phyloP scores from a whole-genome alignment of 1,140 invertebrate genomes.

The Lepidostoma basale region DNA sequence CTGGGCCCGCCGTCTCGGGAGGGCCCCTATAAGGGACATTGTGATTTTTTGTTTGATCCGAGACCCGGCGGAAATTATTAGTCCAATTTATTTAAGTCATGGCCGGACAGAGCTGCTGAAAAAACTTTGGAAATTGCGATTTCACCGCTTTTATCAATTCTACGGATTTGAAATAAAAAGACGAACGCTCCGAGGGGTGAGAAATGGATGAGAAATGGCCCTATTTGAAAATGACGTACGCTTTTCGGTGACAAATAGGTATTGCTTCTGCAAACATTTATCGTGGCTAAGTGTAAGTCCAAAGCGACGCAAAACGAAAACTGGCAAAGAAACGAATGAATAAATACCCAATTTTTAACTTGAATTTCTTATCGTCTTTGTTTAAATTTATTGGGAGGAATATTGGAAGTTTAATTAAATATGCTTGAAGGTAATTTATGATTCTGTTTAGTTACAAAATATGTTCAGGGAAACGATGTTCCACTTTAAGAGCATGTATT shows the following conservation, averaged over 20 bases:
- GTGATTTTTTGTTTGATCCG: constrained; percentile 25
- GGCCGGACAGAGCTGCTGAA: constrained; percentile 21
- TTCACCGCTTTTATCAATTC: constrained; percentile 32
- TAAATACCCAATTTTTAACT: neutral
- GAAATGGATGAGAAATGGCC: constrained; percentile 21
- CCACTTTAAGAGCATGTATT: neutral
- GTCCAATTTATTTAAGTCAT: constrained; percentile 38
- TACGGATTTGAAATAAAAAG: constrained; percentile 27
- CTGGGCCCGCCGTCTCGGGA: neutral
- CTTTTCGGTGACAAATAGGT: constrained; percentile 31
- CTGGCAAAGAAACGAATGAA: neutral
- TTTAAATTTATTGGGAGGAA: neutral
- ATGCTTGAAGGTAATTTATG: neutral
- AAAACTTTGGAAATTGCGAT: constrained; percentile 33
- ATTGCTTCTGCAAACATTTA: constrained; percentile 27
- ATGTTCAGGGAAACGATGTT: neutral
- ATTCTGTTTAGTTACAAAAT: neutral
- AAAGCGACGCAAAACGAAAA: neutral
- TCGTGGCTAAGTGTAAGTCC: constrained; percentile 13
- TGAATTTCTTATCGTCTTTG: neutral
- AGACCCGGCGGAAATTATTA: constrained; percentile 21
- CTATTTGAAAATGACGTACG: constrained; percentile 32
- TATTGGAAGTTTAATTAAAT: neutral
- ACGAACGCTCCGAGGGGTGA: neutral
- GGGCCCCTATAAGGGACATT: neutral